Conservation (phyloP, 2,113 vertebrate species). For the Calyptomena viridis region DNA sequence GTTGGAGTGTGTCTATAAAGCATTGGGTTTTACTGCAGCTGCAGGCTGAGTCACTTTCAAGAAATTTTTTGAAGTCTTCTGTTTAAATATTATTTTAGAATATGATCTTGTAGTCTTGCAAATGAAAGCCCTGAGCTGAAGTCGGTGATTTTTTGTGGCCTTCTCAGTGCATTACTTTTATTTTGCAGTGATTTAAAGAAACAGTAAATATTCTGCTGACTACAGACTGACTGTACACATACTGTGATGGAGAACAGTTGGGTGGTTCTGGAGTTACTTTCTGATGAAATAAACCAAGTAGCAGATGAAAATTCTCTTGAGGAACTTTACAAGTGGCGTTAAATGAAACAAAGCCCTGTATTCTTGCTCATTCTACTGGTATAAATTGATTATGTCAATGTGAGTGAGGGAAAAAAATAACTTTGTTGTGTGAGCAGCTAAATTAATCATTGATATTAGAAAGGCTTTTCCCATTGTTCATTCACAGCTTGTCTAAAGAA, state of each 20-base stretch:
- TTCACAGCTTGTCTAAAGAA: neutral
- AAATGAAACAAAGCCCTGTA: neutral
- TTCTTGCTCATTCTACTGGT: neutral
- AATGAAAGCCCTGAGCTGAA: neutral
- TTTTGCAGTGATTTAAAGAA: neutral
- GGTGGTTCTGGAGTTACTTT: neutral
- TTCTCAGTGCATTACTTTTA: neutral
- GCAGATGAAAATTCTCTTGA: neutral
- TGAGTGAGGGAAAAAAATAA: neutral
- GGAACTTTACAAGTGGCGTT: neutral
- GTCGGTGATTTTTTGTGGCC: neutral
- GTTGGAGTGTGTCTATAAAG: neutral
- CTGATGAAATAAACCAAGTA: neutral
- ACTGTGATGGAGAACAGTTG: neutral
- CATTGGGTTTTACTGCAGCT: neutral
- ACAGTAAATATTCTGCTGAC: neutral
- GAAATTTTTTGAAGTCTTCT: neutral
- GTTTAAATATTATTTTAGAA: neutral
- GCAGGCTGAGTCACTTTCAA: neutral
- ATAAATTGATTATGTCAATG: neutral
- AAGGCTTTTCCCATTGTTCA: neutral
- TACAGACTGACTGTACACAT: fast-evolving
- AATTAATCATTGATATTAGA: neutral
- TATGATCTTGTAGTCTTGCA: neutral
- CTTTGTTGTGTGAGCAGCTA: neutral